phyloP scores from a whole-genome alignment of 2,888 invertebrate genomes.

The Lithophane ornitopus region DNA sequence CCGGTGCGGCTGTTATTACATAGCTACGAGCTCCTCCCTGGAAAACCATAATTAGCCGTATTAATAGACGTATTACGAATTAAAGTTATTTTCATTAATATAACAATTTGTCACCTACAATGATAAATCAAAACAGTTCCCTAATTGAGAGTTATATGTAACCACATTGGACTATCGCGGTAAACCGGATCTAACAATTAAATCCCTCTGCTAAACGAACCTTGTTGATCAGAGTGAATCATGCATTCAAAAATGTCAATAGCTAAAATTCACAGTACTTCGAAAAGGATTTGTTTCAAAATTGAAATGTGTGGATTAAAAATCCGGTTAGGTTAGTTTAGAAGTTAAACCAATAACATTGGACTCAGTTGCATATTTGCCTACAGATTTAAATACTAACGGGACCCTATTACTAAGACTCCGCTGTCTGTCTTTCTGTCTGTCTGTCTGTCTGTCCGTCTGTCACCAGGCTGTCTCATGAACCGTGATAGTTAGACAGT shows the following conservation, averaged over 20 bases:
- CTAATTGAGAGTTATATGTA: not conserved
- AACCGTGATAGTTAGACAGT: too few relatives aligned
- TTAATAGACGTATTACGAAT: not conserved
- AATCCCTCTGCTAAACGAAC: slow-evolving; percentile 23
- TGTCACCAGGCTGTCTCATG: too few relatives aligned
- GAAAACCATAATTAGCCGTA: not conserved
- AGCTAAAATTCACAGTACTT: slow-evolving; percentile 26
- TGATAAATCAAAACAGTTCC: slow-evolving; percentile 8
- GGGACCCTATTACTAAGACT: too few relatives aligned
- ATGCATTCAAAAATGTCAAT: slow-evolving; percentile 15
- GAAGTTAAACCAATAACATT: not conserved
- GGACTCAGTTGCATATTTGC: not conserved
- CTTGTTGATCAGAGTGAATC: slow-evolving; percentile 15
- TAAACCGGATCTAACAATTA: slow-evolving; percentile 24
- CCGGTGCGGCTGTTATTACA: too few relatives aligned
- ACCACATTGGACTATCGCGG: slow-evolving; percentile 20
- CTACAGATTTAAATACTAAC: not conserved
- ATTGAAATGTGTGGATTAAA: slow-evolving; percentile 15
- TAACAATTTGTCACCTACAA: slow-evolving; percentile 1
- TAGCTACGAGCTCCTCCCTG: too few relatives aligned
- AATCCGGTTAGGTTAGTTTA: slow-evolving; percentile 8
- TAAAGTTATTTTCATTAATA: not conserved
- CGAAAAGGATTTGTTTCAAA: slow-evolving; percentile 15
- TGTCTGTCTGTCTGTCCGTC: too few relatives aligned
- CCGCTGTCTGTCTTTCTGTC: too few relatives aligned